Percentiles rank a stretch among this genome's conserved stretches.
Conservation (phyloP, 1,140 invertebrate species). For the Dendroctonus valens region DNA sequence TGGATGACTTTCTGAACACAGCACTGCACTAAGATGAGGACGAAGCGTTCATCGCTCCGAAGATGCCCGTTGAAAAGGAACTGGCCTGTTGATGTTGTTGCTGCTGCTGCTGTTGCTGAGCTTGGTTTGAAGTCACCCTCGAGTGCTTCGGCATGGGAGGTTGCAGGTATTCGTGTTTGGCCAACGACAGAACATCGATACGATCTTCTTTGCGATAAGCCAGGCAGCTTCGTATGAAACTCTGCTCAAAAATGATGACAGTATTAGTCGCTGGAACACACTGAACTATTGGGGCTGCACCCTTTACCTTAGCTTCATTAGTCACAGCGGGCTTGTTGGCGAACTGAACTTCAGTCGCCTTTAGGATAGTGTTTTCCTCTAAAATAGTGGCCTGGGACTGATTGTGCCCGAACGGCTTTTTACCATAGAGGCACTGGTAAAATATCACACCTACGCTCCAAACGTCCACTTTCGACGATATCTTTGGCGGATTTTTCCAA, state of each 20-base stretch:
- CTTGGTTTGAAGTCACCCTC: slow-evolving; percentile 62
- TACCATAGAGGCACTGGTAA: slow-evolving; percentile 99
- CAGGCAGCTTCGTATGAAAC: slow-evolving; percentile 96
- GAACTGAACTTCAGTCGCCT: slow-evolving; percentile 98
- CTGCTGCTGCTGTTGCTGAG: slow-evolving; percentile 53
- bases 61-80: slow-evolving; percentile 70
- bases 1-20: slow-evolving; percentile 48
- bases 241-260: slow-evolving; percentile 56
- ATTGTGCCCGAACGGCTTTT: slow-evolving; percentile 98
- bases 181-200: slow-evolving; percentile 93
- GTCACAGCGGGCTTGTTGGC: slow-evolving; percentile 97
- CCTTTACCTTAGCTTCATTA: slow-evolving; percentile 90
- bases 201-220: slow-evolving; percentile 98
- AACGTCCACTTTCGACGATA: slow-evolving; percentile 99
- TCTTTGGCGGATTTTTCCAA: slow-evolving; percentile 99
- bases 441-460: slow-evolving; percentile 99
- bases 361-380: slow-evolving; percentile 99
- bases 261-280: too few relatives aligned
- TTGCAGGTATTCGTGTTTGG: slow-evolving; percentile 95
- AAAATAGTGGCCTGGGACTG: slow-evolving; percentile 99
- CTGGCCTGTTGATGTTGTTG: slow-evolving; percentile 50
- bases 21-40: slow-evolving; percentile 69
- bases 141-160: slow-evolving; percentile 86
- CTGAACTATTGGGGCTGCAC: too few relatives aligned
- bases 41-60: slow-evolving; percentile 76